Conservation (phyloP, 2,888 invertebrate species). For the Plebejus melissa region DNA sequence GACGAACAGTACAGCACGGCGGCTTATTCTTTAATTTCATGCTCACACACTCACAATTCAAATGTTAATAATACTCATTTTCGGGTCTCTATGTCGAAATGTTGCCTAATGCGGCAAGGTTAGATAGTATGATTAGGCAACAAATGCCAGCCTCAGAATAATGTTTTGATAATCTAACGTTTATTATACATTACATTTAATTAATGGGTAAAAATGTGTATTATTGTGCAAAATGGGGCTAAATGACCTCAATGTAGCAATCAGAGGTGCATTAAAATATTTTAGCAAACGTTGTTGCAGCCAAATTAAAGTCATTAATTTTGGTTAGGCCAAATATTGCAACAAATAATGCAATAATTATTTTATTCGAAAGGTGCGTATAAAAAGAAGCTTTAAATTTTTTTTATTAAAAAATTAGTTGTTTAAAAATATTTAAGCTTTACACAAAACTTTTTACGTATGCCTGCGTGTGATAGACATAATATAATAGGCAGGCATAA, state of each 20-base stretch:
- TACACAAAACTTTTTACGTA: no score
- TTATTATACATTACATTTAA: slow-evolving; percentile 35
- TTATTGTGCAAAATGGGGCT: slow-evolving; percentile 33
- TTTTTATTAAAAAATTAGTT: no score
- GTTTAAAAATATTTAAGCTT: no score
- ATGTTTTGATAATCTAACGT: slow-evolving; percentile 49
- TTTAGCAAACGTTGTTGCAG: slow-evolving; percentile 1
- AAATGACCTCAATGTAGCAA: slow-evolving; percentile 31
- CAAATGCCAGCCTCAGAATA: slow-evolving; percentile 44
- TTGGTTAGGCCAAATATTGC: background rate
- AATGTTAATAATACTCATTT: slow-evolving; percentile 35
- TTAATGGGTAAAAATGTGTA: slow-evolving; percentile 34
- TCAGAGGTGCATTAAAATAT: slow-evolving; percentile 20
- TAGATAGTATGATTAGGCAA: slow-evolving; percentile 51
- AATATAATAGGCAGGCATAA: no score
- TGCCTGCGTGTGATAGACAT: no score
- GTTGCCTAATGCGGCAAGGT: slow-evolving; percentile 61
- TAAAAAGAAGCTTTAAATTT: no score
- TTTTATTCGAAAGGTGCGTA: background rate
- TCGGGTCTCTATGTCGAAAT: slow-evolving; percentile 44
- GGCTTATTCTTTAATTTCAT: background rate
- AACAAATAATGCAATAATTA: background rate
- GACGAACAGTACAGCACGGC: background rate
- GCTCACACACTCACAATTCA: slow-evolving; percentile 21
- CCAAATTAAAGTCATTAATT: slow-evolving; percentile 8